Conservation (phyloP, 1,140 invertebrate genomes). For the Planococcus citri region DNA sequence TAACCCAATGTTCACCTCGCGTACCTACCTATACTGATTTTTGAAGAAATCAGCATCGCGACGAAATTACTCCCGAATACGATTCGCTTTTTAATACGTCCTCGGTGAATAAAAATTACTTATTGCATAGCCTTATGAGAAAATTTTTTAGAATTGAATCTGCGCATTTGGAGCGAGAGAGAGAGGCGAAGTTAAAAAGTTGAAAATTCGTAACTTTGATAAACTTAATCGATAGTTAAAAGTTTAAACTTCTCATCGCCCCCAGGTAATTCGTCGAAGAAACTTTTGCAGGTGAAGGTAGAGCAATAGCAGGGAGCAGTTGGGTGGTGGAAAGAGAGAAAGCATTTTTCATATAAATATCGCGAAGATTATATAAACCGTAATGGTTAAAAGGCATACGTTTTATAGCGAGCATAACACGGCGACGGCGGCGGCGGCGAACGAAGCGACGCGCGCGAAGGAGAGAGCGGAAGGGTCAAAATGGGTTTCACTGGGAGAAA, state of each 20-base stretch:
- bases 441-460: background rate
- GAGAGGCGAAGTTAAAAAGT: background rate
- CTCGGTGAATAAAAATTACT: too few relatives aligned
- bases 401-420: background rate
- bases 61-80: too few relatives aligned
- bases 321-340: background rate
- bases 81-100: too few relatives aligned
- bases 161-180: background rate
- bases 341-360: slow-evolving; percentile 19
- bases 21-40: too few relatives aligned
- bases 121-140: too few relatives aligned
- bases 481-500: slow-evolving; percentile 12
- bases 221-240: slow-evolving; percentile 18
- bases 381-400: slow-evolving; percentile 19
- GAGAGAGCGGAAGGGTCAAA: slow-evolving; percentile 4
- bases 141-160: background rate
- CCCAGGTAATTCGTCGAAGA: slow-evolving; percentile 9
- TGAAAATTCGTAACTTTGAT: slow-evolving; percentile 11
- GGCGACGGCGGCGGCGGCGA: too few relatives aligned
- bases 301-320: too few relatives aligned
- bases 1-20: too few relatives aligned
- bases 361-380: slow-evolving; percentile 16
- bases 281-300: background rate
- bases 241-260: slow-evolving; percentile 13
- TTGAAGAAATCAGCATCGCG: too few relatives aligned